Evolutionary conservation across 2,113 vertebrate genomes (phyloP).

Genomic region (Chascanopsetta lugubris): DNA sequence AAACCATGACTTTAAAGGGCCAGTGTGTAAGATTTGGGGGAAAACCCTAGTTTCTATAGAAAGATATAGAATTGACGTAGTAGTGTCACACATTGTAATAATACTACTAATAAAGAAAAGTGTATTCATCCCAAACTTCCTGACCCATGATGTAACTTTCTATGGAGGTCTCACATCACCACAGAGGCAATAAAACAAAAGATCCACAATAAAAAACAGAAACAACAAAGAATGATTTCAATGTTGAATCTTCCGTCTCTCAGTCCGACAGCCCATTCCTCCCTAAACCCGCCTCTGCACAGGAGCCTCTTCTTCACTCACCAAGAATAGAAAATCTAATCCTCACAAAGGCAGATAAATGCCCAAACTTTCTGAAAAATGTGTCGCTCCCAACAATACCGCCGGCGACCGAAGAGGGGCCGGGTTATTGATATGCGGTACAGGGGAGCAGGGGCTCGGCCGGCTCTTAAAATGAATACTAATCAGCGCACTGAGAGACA

Average conservation of each 20-base stretch:
- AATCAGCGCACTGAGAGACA: constrained; percentile 62
- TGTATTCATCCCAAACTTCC: too few relatives aligned
- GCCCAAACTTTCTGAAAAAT: constrained; percentile 59
- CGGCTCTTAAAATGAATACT: constrained; percentile 63
- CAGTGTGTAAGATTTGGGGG: too few relatives aligned
- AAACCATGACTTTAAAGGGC: too few relatives aligned
- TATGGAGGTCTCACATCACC: too few relatives aligned
- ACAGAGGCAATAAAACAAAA: too few relatives aligned
- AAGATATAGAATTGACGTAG: too few relatives aligned
- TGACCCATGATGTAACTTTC: too few relatives aligned
- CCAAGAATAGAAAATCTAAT: constrained; percentile 37
- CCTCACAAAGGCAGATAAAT: constrained; percentile 42
- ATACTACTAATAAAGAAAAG: too few relatives aligned
- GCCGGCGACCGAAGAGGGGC: constrained; percentile 38
- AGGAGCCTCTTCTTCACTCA: constrained; percentile 20
- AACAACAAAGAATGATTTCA: background rate
- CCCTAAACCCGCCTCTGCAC: background rate
- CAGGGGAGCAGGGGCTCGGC: constrained; percentile 33
- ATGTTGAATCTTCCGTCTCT: background rate
- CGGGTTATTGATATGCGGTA: constrained; percentile 57
- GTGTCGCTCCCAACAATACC: constrained; percentile 43
- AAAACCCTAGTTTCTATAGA: too few relatives aligned
- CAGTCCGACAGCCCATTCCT: background rate
- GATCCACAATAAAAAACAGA: background rate
- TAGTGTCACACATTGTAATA: too few relatives aligned